phyloP scores from a whole-genome alignment of 2,797 vertebrate species.

The Phoeniculus purpureus region DNA sequence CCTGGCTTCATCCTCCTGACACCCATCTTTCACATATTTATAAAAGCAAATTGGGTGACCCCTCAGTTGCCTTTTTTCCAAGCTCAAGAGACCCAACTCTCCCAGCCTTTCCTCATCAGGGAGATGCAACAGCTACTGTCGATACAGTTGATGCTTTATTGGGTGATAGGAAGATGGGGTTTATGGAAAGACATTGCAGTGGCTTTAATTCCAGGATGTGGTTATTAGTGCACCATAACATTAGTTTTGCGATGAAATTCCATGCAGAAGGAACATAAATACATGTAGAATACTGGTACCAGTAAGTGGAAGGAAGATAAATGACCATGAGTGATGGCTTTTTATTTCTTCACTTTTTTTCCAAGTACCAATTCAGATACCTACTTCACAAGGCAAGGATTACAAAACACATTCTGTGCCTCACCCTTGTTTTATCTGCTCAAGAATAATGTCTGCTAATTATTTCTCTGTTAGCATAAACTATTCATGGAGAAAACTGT shows the following conservation, averaged over 20 bases:
- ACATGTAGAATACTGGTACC: neutral
- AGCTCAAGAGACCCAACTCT: no score
- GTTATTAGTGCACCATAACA: neutral
- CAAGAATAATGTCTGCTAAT: neutral
- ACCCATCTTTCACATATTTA: no score
- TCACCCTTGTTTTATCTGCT: neutral
- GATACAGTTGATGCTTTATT: neutral
- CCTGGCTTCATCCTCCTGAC: no score
- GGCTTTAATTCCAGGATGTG: neutral
- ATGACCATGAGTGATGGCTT: neutral
- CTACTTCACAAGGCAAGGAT: neutral
- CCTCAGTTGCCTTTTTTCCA: no score
- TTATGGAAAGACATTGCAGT: neutral
- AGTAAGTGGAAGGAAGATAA: slow-evolving; percentile 33
- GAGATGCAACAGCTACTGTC: neutral
- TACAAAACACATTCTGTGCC: neutral
- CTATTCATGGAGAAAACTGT: neutral
- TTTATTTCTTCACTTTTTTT: neutral
- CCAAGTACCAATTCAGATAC: neutral
- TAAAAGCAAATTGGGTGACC: no score
- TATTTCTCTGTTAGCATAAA: neutral
- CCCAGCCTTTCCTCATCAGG: no score
- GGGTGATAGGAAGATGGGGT: neutral
- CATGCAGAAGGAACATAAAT: neutral
- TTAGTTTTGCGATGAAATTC: neutral